Conservation (phyloP, 2,888 invertebrate genomes). For the Agriopis leucophaearia region DNA sequence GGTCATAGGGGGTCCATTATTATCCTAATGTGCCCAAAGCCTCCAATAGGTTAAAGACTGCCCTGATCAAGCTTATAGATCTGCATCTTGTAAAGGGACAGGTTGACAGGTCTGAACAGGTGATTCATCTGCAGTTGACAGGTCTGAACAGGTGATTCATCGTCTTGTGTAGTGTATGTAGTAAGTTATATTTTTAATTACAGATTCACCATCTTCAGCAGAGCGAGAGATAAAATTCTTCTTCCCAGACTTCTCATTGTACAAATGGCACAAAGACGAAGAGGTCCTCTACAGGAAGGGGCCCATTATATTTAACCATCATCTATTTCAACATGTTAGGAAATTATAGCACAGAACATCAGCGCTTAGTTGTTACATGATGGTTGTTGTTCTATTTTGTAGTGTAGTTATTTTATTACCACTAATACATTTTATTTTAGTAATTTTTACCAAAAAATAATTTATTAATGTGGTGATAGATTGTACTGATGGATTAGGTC, state of each 20-base stretch:
- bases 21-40: too few relatives aligned
- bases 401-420: constrained; percentile 11
- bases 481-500: neutral
- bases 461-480: neutral
- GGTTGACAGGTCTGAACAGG: too few relatives aligned
- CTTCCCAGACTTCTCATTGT: constrained; percentile 92
- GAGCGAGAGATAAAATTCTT: constrained; percentile 92
- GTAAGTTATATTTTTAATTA: neutral
- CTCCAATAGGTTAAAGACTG: too few relatives aligned
- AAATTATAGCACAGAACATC: constrained; percentile 57
- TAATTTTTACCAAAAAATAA: constrained; percentile 7
- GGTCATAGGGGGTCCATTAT: too few relatives aligned
- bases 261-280: constrained; percentile 88
- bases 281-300: constrained; percentile 81
- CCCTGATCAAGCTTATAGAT: too few relatives aligned
- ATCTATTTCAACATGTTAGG: constrained; percentile 84
- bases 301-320: constrained; percentile 82
- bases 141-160: too few relatives aligned
- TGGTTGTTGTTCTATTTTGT: constrained; percentile 13
- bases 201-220: constrained; percentile 92
- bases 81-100: too few relatives aligned
- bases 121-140: too few relatives aligned
- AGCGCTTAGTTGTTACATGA: neutral
- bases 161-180: too few relatives aligned
- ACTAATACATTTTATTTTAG: constrained; percentile 13